Base-by-base conservation (phyloP, 2,113 vertebrate species). In the Illadopsis cleaveri region DNA sequence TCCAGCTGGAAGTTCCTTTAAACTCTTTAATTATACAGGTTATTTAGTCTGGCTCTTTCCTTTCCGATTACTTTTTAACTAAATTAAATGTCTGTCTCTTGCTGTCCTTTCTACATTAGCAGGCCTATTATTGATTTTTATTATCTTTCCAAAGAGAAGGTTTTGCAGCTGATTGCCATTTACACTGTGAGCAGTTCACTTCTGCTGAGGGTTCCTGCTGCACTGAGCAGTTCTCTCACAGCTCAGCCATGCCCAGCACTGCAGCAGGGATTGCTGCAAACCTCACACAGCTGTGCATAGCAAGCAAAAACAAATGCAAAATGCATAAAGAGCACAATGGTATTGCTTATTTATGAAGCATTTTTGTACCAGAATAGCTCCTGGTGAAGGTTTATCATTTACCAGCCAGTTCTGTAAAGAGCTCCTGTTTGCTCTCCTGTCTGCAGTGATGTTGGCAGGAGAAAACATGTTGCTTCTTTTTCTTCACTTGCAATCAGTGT, bases 21-120 rank as follows among this genome's bases (percentile, higher is more conserved):
- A 89, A 96, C 95, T 65, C 80, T 97, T 96, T 95, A 94, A 97
- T 96, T 97, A 76, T 72, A 93, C 50, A 97, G 91, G 95, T 97
- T 97, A 96, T 95, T 97, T 96, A 97, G 91, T 82, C 96, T 86
- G 51, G 44, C 79, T 96, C 90, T 94, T 94, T 90, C 35, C 44
- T 93, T 96, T 86, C 80, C 0, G 48, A 96, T 94, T 89, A 95
- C 92, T 95, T 96, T 95, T 94, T 61, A 96, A 93, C 92, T 56
- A 94, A 96, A 94, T 96, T 90, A 94, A 92, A 92, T 50, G 86
- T 30, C 79, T 95, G 94, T 80, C 60, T 96, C 93, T 95, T 89
- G 93, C 96, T 89, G 96, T 93, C 93, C 90, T 90, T 90, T 82
- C 93, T 89, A 81, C 96, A 94, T 96, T 96, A 96, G 88, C 40